Evolutionary conservation across 2,888 invertebrate species (phyloP), one percentile per base, ranked within the genome.

Genomic region (Ochlodes sylvanus): DNA sequence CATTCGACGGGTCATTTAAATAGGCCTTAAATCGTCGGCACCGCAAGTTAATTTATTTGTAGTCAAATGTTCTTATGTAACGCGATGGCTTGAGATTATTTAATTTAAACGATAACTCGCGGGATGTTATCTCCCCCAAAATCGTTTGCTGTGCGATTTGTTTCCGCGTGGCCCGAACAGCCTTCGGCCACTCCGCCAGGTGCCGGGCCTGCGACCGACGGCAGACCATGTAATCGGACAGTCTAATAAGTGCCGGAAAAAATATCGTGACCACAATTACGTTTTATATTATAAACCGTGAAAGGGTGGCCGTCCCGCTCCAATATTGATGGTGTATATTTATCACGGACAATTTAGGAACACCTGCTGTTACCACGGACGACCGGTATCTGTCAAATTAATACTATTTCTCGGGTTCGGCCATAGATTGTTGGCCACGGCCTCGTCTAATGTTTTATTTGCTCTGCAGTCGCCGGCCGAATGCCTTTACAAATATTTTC

Each of bases 341-440:
- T 87, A 92, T 93, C 92, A 90, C 84, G 86, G 82, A 86, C 85
- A 82, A 85, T 87, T 88, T 84, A 77, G 84, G 92, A 85, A 90
- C 93, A 90, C 92, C 93, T 89, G 92, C 92, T 92, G 92, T 85
- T 89, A 74, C 76, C 75, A 70, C 74, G 80, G 82, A 83, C 84
- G 85, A 86, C 82, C 82, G 79, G 83, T 83, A 81, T 86, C 83
- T 86, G 86, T 88, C 90, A 88, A 87, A 88, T 89, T 88, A 89
- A 88, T 85, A 79, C 79, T 76, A 73, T 76, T 68, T 71, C 72
- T 69, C 71, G 72, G 72, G 63, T 71, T 63, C 70, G 63, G 74
- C 71, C 73, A 77, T 79, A 75, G 81, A 77, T 83, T 78, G 79
- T 80, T 76, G 76, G 77, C 74, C 73, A 76, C 70, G 70, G 76